Conservation (phyloP, 35 echinoderm and acorn worm genomes). For the Strongylocentrotus purpuratus region DNA sequence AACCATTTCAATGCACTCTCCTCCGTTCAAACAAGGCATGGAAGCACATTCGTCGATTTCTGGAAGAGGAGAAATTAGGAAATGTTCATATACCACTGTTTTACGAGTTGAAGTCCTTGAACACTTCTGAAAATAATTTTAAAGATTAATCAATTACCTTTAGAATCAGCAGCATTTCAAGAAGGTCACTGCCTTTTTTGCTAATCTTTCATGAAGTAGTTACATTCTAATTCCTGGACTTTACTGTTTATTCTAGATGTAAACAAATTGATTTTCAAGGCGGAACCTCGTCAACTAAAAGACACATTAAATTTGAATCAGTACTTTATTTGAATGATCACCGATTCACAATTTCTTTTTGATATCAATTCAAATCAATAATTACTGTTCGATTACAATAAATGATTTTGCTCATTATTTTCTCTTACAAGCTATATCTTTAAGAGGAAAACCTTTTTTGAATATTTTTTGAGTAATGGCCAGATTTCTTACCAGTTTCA, state of each 20-base stretch:
- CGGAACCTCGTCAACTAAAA: no score
- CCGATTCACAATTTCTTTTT: no score
- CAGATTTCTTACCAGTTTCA: slow-evolving; percentile 25
- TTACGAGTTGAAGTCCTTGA: background rate
- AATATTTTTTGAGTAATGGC: no score
- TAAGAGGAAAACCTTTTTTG: no score
- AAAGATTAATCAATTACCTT: background rate
- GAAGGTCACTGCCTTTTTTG: no score
- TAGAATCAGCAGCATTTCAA: background rate
- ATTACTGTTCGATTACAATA: no score
- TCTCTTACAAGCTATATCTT: no score
- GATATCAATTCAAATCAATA: no score
- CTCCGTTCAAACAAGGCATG: slow-evolving; percentile 63
- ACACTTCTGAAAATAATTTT: background rate
- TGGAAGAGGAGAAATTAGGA: background rate
- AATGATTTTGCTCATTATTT: no score
- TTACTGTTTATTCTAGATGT: background rate
- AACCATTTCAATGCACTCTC: slow-evolving; percentile 53
- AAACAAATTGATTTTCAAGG: no score
- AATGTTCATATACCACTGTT: background rate
- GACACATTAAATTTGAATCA: no score
- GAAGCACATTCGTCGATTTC: slow-evolving; percentile 67
- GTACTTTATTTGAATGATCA: no score
- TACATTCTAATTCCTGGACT: background rate
- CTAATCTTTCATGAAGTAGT: background rate